phyloP scores from a whole-genome alignment of 2,113 vertebrate genomes.

The Rattus norvegicus region DNA sequence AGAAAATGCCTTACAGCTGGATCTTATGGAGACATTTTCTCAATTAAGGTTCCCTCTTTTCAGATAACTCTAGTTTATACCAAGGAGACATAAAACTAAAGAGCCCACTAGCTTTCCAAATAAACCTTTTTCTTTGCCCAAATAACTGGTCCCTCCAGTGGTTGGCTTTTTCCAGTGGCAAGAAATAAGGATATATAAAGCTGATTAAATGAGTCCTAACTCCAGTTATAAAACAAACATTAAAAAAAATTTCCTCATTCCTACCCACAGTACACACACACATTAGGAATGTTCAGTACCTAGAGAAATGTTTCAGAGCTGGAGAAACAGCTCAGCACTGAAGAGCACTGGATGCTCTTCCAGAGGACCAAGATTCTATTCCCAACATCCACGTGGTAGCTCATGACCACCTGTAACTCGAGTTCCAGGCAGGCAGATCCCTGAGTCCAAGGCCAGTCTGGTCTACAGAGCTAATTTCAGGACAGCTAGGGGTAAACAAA shows the following conservation, averaged over 20 bases:
- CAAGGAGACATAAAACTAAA: neutral
- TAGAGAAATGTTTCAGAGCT: neutral
- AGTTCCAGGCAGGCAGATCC: neutral
- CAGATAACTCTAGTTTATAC: neutral
- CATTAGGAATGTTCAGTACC: neutral
- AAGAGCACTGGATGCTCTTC: neutral
- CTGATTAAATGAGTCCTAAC: neutral
- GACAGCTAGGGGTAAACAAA: neutral
- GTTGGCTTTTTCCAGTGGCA: neutral
- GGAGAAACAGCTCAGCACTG: neutral
- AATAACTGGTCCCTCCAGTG: neutral
- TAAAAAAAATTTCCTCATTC: neutral
- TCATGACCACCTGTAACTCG: neutral
- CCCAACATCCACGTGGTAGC: neutral
- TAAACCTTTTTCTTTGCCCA: neutral
- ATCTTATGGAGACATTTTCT: neutral
- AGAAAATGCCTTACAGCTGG: neutral
- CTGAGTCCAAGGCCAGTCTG: neutral
- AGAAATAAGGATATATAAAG: neutral
- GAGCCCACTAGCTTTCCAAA: neutral
- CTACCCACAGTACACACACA: neutral
- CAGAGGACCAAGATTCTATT: neutral
- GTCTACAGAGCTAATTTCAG: neutral
- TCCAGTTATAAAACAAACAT: neutral
- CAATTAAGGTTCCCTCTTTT: neutral